These are phyloP conservation scores for Etheostoma nigrum DNA, from an alignment of 2,797 vertebrate species.

Conservation along the genomic window DNA sequence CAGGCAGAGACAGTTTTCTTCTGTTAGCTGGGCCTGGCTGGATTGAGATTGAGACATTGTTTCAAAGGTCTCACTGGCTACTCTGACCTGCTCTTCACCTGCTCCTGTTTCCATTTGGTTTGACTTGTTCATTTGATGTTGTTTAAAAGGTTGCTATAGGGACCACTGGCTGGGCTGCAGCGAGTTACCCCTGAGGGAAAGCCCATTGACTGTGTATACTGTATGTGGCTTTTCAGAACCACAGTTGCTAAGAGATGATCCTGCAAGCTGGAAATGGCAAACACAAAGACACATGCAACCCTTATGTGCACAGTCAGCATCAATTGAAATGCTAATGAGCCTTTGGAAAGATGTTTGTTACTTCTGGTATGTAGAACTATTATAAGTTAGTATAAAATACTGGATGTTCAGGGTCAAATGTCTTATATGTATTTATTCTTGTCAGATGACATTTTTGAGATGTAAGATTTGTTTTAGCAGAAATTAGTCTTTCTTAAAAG, in stretches of 20 bases:
- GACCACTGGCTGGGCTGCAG: constrained; percentile 66
- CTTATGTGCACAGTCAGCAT: constrained; percentile 58
- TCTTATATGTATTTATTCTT: constrained; percentile 13
- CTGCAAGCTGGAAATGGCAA: constrained; percentile 69
- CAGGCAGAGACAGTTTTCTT: constrained; percentile 10
- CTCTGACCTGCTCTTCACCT: constrained; percentile 53
- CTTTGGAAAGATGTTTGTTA: constrained; percentile 38
- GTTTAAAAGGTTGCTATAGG: constrained; percentile 79
- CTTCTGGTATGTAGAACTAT: constrained; percentile 36
- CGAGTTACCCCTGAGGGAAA: constrained; percentile 67
- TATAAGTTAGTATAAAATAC: not conserved
- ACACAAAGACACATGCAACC: constrained; percentile 62
- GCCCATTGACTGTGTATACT: constrained; percentile 68
- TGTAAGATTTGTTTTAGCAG: constrained; percentile 3
- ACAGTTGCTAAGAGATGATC: constrained; percentile 83
- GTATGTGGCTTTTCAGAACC: constrained; percentile 63
- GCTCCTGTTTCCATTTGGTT: constrained; percentile 57
- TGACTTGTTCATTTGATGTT: constrained; percentile 48
- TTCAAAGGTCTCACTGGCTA: constrained; percentile 46
- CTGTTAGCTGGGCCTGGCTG: constrained; percentile 8
- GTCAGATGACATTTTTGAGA: not conserved
- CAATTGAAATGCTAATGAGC: constrained; percentile 48
- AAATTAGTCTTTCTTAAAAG: constrained; percentile 13
- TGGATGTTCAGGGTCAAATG: constrained; percentile 8
- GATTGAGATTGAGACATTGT: constrained; percentile 39